Evolutionary conservation across 1,140 invertebrate genomes (phyloP).

Genomic region (Oryctes rhinoceros): DNA sequence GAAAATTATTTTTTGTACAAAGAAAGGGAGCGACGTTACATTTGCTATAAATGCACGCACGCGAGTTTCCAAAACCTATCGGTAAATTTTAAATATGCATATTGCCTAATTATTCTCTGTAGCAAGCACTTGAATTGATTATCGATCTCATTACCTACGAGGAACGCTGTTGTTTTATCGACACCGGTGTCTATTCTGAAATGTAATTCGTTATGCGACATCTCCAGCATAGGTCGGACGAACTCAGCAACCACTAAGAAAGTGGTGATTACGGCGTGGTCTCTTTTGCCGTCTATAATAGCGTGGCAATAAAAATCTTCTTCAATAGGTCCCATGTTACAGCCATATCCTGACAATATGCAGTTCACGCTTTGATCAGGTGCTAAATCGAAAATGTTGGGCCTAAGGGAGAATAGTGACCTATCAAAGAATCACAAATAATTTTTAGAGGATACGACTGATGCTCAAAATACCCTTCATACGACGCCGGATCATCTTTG

Average conservation of each 20-base stretch:
- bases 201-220: conserved; percentile 50
- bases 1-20: too few relatives aligned
- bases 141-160: conserved; percentile 6
- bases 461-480: neutral
- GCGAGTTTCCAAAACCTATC: too few relatives aligned
- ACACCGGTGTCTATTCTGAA: conserved; percentile 51
- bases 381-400: conserved; percentile 49
- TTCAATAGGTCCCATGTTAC: conserved; percentile 43
- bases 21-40: too few relatives aligned
- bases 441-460: neutral
- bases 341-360: conserved; percentile 47
- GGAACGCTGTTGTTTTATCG: conserved; percentile 29
- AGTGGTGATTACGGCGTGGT: conserved; percentile 41
- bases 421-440: conserved; percentile 43
- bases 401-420: conserved; percentile 49
- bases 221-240: conserved; percentile 50
- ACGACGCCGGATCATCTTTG: conserved; percentile 39
- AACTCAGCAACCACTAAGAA: conserved; percentile 52
- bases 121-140: too few relatives aligned
- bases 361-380: conserved; percentile 43
- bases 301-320: conserved; percentile 54
- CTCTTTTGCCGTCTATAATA: conserved; percentile 47
- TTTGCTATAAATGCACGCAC: too few relatives aligned
- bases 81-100: too few relatives aligned
- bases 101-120: too few relatives aligned